Percentiles rank a stretch among this genome's conserved stretches.
These are phyloP conservation scores for Drosophila limbata DNA, from an alignment of 2,888 invertebrate genomes.

Conservation along the genomic window DNA sequence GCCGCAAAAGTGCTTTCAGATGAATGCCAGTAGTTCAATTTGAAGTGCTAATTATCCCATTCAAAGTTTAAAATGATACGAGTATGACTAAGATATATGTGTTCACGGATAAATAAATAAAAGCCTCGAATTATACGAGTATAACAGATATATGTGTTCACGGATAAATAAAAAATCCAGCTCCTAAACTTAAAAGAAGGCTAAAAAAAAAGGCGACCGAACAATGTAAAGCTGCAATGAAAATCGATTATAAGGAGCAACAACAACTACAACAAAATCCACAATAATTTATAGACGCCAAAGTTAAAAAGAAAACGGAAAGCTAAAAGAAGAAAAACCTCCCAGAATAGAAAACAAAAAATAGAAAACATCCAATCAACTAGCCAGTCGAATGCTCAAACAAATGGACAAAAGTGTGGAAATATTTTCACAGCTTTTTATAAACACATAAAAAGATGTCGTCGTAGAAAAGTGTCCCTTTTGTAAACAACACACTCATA, in stretches of 20 bases:
- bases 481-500: not conserved
- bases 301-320: not conserved
- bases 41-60: slow-evolving; percentile 54
- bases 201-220: slow-evolving; percentile 2
- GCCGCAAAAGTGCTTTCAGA: not conserved
- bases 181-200: not conserved
- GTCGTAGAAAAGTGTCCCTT: not conserved
- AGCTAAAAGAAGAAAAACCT: too few species aligned
- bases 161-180: too few species aligned
- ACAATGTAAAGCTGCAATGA: not conserved
- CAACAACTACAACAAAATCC: not conserved
- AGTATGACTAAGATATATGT: not conserved
- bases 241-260: not conserved
- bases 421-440: not conserved
- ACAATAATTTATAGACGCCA: not conserved
- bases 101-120: too few species aligned
- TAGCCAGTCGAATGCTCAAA: slow-evolving; percentile 37
- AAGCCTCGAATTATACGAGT: too few species aligned
- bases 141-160: not conserved
- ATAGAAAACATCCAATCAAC: slow-evolving; percentile 11
- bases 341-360: slow-evolving; percentile 11
- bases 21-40: slow-evolving; percentile 4
- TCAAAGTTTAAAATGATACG: slow-evolving; percentile 40
- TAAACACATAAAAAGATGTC: not conserved
- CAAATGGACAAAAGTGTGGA: slow-evolving; percentile 54